Base-by-base conservation (phyloP, 2,888 invertebrate species). In the Oligia strigilis region DNA sequence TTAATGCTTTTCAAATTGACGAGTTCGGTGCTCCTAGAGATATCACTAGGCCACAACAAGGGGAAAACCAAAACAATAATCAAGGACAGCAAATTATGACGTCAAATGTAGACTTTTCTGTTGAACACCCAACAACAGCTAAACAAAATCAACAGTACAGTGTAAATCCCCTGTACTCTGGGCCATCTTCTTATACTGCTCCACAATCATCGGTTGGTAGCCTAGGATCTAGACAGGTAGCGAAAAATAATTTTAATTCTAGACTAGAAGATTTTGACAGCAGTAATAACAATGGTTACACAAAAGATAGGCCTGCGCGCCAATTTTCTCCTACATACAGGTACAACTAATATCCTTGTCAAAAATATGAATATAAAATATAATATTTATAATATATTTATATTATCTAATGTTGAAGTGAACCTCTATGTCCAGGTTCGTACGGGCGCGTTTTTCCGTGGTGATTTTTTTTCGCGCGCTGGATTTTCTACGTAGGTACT, bases 131-230 rank as follows among this genome's bases (percentile, higher is more conserved):
- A 2, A 85, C 87, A 72, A 88, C 93, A 55, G 81, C 77, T 40
- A 92, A 92, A 84, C 92, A 92, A 81, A 83, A 89, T 60, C 89
- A 85, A 80, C 84, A 88, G 60, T 92, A 90, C 80, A 91, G 87
- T 77, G 80, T 93, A 17, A 93, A 91, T 83, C 90, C 90, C 36
- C 82, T 96, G 36, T 97, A 97, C 78, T 91, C 93, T 71, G 97
- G 96, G 0, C 96, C 96, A 11, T 96, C 96, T n/a, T 97, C 97
- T 0, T 97, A 97, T 81, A 95, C 92, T 0, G 96, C 96, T 62
- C 96, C 96, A 36, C 97, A 97, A 85, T 92, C 93, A 8, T 96
- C 96, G 62, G 92, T 96, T 64, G 96, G 96, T n/a, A 94, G 91
- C 76, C 91, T 96, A 84, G 90, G 90, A 83, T 74, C 83, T n/a